Evolutionary conservation across 2,113 vertebrate genomes (phyloP).

Genomic region (Eurystomus gularis): DNA sequence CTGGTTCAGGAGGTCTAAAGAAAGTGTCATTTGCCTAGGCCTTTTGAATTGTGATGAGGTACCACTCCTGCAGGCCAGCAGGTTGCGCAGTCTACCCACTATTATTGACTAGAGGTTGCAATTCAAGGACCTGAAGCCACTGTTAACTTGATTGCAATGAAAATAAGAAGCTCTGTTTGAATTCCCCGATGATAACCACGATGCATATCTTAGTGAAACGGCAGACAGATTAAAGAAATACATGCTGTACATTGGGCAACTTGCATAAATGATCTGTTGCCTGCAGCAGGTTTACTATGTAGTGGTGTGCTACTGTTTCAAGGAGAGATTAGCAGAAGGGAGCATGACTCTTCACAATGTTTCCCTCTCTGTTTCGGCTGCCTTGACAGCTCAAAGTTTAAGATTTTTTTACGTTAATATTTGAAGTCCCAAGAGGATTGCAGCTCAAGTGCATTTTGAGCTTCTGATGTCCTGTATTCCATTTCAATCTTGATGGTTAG

Average conservation of each 20-base stretch:
- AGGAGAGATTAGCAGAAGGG: neutral
- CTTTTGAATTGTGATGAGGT: neutral
- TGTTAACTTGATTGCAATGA: neutral
- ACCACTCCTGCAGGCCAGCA: neutral
- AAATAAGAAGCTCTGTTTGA: neutral
- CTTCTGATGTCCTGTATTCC: neutral
- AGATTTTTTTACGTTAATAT: neutral
- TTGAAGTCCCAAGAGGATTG: neutral
- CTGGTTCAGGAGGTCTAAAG: neutral
- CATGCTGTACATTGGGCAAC: neutral
- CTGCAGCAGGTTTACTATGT: neutral
- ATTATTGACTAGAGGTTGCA: neutral
- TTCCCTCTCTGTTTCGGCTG: neutral
- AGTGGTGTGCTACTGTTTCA: neutral
- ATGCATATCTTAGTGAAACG: neutral
- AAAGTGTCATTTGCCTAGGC: neutral
- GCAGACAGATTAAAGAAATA: neutral
- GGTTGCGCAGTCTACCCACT: neutral
- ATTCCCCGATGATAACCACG: neutral
- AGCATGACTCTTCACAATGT: neutral
- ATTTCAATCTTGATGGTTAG: neutral
- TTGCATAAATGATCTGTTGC: neutral
- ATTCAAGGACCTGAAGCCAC: neutral
- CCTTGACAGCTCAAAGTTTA: neutral
- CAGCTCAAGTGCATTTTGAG: neutral